A percentile compares a stretch with the other conserved stretches of the same genome.
Evolutionary conservation across 2,113 vertebrate species (phyloP).

Genomic region (Tympanuchus pallidicinctus): DNA sequence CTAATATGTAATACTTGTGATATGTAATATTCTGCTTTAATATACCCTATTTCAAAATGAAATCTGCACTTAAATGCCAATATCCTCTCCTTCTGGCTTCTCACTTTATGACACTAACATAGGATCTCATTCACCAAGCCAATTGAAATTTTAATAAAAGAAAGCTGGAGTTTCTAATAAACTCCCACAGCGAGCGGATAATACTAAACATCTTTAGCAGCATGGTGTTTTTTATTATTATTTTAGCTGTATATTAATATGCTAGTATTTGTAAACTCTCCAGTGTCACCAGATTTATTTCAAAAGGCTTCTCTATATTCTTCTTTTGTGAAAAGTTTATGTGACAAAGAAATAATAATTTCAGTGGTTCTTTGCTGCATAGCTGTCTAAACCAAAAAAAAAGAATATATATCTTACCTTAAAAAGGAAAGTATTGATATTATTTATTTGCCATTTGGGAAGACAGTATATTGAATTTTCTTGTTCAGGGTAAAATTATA

Average conservation of each 20-base stretch:
- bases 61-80: constrained; percentile 86
- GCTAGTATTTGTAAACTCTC: constrained; percentile 90
- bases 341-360: constrained; percentile 73
- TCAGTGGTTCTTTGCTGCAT: constrained; percentile 43
- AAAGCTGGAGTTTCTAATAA: constrained; percentile 91
- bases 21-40: constrained; percentile 79
- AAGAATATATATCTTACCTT: constrained; percentile 26
- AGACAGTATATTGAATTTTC: constrained; percentile 43
- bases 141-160: constrained; percentile 91
- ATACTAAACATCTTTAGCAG: constrained; percentile 88
- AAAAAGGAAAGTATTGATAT: constrained; percentile 41
- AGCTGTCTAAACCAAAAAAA: constrained; percentile 21
- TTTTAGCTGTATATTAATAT: constrained; percentile 90
- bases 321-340: constrained; percentile 76
- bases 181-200: constrained; percentile 86
- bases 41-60: constrained; percentile 83
- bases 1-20: constrained; percentile 78
- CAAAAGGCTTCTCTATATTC: constrained; percentile 73
- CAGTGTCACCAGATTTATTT: constrained; percentile 83
- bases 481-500: constrained; percentile 30
- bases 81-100: constrained; percentile 86
- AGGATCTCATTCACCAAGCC: constrained; percentile 88
- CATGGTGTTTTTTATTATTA: constrained; percentile 89
- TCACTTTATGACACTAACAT: constrained; percentile 88
- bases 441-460: constrained; percentile 47